Percentiles rank a stretch among this genome's conserved stretches.
Evolutionary conservation across 2,113 vertebrate genomes (phyloP).

Genomic region (Heloderma charlesbogerti): DNA sequence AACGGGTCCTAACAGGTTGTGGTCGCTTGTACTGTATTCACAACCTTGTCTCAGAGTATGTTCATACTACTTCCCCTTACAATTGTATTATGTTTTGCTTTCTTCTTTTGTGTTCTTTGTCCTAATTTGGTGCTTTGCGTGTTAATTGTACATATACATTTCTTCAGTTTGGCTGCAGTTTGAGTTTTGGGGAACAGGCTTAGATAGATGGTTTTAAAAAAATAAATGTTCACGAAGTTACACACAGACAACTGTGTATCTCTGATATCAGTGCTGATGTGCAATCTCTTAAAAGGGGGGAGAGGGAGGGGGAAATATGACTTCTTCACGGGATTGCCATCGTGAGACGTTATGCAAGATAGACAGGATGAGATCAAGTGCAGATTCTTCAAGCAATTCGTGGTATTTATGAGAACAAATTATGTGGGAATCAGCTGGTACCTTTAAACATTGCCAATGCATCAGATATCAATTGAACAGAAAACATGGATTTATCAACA

Average conservation of each 20-base stretch:
- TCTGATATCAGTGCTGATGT: not conserved
- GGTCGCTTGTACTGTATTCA: not conserved
- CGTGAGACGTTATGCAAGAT: not conserved
- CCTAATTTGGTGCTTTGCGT: not conserved
- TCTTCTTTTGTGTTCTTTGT: not conserved
- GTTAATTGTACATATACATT: too few species aligned
- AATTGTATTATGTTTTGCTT: too few species aligned
- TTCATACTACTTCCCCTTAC: too few species aligned
- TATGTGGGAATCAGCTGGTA: not conserved
- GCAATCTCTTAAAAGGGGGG: not conserved
- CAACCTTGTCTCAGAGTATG: not conserved
- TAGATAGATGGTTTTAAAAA: too few species aligned
- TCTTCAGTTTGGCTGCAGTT: too few species aligned
- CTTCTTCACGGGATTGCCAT: not conserved
- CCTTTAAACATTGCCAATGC: not conserved
- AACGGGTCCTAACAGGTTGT: not conserved
- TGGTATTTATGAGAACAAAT: not conserved
- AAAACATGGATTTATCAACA: not conserved
- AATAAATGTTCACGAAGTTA: not conserved
- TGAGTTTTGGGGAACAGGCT: too few species aligned
- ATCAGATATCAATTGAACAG: not conserved
- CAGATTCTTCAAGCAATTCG: not conserved
- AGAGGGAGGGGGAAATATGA: not conserved
- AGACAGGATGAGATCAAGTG: not conserved
- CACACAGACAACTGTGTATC: not conserved